Conservation (phyloP, 2,113 vertebrate species). For the Anseranas semipalmata region DNA sequence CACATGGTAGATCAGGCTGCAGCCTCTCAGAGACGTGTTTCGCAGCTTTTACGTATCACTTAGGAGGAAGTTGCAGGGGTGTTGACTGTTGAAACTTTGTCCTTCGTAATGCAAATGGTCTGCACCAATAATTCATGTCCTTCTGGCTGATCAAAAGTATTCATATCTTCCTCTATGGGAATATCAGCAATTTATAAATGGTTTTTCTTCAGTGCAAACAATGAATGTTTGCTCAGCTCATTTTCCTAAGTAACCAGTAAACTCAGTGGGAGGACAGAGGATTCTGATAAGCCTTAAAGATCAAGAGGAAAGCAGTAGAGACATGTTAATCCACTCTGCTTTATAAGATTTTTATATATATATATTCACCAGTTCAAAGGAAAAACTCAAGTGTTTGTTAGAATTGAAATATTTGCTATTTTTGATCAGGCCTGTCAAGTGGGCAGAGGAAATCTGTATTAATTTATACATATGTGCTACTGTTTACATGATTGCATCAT, state of each 20-base stretch:
- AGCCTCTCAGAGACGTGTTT: not conserved
- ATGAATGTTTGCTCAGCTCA: not conserved
- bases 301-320: slow-evolving; percentile 1
- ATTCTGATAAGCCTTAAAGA: slow-evolving; percentile 34
- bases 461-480: slow-evolving; percentile 37
- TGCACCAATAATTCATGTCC: not conserved
- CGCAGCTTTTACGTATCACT: not conserved
- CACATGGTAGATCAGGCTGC: not conserved
- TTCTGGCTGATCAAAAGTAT: not conserved
- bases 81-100: not conserved
- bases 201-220: not conserved
- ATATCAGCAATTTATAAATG: not conserved
- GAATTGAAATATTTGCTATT: not conserved
- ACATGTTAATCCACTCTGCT: not conserved
- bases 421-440: slow-evolving; percentile 4
- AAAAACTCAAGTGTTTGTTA: not conserved
- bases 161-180: not conserved
- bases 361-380: not conserved
- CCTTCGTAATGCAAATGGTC: rapidly evolving
- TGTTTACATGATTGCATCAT: slow-evolving; percentile 77
- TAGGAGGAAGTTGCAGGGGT: not conserved
- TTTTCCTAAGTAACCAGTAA: slow-evolving; percentile 6
- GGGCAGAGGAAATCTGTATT: not conserved
- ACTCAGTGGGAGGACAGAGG: not conserved
- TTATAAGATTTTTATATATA: not conserved